These are phyloP conservation scores for Pluvianellus socialis DNA, from an alignment of 2,113 vertebrate species.

Conservation along the genomic window DNA sequence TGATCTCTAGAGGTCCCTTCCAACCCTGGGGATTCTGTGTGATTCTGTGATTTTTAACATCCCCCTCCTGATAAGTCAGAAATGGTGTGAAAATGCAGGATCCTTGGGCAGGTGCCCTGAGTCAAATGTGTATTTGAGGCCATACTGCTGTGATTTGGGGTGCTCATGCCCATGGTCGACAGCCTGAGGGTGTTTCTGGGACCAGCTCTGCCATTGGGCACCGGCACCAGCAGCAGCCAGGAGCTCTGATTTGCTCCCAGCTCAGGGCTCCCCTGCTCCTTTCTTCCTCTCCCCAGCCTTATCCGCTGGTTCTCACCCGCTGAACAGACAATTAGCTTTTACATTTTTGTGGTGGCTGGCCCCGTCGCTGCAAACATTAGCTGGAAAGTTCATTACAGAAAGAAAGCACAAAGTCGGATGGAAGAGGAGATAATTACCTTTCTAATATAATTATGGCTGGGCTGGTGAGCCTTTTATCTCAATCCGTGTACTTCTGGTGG, in stretches of 20 bases:
- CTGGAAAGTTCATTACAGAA: neutral
- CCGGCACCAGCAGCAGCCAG: neutral
- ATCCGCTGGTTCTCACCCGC: neutral
- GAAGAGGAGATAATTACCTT: slow-evolving; percentile 64
- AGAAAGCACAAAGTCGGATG: slow-evolving; percentile 25
- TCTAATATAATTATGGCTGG: slow-evolving; percentile 47
- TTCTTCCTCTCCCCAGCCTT: neutral
- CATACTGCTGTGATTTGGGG: neutral
- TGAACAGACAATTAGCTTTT: neutral
- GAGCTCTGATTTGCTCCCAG: neutral
- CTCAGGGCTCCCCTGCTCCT: accelerated
- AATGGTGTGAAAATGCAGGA: neutral
- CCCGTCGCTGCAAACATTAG: neutral
- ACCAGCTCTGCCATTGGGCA: neutral
- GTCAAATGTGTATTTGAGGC: neutral
- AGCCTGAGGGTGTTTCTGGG: too few species aligned
- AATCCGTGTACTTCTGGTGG: neutral
- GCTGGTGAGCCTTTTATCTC: slow-evolving; percentile 62
- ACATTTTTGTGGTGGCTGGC: neutral
- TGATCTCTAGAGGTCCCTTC: too few species aligned
- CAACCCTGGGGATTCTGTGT: too few species aligned
- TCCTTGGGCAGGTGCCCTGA: neutral
- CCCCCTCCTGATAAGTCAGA: neutral
- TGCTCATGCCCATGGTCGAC: neutral
- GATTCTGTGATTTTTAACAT: neutral